Evolutionary conservation across 2,888 invertebrate species (phyloP), one percentile per base, ranked within the genome.

Genomic region (Callyntrura guangdongensis): DNA sequence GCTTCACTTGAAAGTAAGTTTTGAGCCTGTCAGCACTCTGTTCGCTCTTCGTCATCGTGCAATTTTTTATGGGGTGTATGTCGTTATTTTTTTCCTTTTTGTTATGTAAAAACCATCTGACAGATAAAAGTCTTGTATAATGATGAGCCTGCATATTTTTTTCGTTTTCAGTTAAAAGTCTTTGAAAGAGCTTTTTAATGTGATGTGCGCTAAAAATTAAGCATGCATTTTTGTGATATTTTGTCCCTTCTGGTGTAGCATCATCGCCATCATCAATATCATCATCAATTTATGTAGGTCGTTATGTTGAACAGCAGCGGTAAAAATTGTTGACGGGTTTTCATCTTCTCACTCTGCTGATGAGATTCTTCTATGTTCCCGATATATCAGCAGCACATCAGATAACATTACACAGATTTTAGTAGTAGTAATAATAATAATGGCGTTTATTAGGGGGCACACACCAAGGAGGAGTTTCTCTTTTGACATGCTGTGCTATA

Each of bases 111-210:
- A 59, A 59, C 4, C n/a, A 59, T 4, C 17, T 59, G 17, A 59
- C 59, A 59, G 53, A 14, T 11, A 14, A 11, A 53, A 53, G 14
- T 6, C 6, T 47, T 47, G 47, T 11, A 47, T 47, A 11, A 36
- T 59, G 59, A 59, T 59, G 59, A 59, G 17, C 17, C 6, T n/a
- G 59, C n/a, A 59, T 36, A 59, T 53, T 53, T 53, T 53, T 53
- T 14, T 14, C 11, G 9, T 53, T 53, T 53, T 53, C 14, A 14
- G 53, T 11, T 2, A 14, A 53, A 53, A 14, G 11, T 1, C 1
- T 14, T 53, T 53, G 53, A 53, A 14, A 53, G 14, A 53, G 36
- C 36, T 36, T 36, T 36, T 4, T 4, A 36, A 36, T 36, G 36
- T 2, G 36, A 36, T 36, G 36, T 36, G 36, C 36, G 36, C 36